Evolutionary conservation across 35 echinoderm and acorn worm genomes (phyloP).

Genomic region (Amphiura filiformis): DNA sequence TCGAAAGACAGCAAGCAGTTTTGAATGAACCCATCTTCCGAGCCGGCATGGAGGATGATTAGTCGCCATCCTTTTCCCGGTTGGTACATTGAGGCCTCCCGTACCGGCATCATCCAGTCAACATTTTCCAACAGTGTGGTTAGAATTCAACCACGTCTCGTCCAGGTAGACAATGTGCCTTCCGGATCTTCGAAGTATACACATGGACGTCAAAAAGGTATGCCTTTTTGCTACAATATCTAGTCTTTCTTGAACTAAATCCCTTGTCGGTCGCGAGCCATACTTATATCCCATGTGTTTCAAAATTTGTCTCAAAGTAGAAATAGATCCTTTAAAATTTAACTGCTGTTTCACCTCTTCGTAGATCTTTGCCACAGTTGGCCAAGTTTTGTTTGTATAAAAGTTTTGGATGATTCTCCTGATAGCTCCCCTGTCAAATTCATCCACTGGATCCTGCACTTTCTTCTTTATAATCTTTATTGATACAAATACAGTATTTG

Average conservation of each 20-base stretch:
- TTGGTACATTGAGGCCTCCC: background rate
- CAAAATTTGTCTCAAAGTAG: background rate
- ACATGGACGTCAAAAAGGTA: background rate
- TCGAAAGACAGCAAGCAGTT: background rate
- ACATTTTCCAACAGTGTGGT: background rate
- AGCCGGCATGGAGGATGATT: background rate
- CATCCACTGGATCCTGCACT: too few species aligned
- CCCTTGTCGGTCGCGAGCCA: background rate
- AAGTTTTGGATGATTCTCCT: too few species aligned
- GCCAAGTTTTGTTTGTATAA: too few species aligned
- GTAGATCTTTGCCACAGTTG: too few species aligned
- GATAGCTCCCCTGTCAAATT: too few species aligned
- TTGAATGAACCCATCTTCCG: background rate
- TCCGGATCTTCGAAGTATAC: background rate
- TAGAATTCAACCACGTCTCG: background rate
- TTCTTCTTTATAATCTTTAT: too few species aligned
- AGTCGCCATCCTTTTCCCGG: background rate
- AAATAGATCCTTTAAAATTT: background rate
- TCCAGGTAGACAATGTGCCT: background rate
- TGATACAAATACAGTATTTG: too few species aligned
- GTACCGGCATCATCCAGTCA: background rate
- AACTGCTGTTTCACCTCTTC: too few species aligned
- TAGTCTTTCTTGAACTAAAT: background rate
- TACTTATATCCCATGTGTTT: background rate
- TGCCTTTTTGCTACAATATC: background rate